A percentile compares a stretch with the other conserved stretches of the same genome.
Evolutionary conservation across 2,888 invertebrate species (phyloP).

Genomic region (Stenodera caucasica): DNA sequence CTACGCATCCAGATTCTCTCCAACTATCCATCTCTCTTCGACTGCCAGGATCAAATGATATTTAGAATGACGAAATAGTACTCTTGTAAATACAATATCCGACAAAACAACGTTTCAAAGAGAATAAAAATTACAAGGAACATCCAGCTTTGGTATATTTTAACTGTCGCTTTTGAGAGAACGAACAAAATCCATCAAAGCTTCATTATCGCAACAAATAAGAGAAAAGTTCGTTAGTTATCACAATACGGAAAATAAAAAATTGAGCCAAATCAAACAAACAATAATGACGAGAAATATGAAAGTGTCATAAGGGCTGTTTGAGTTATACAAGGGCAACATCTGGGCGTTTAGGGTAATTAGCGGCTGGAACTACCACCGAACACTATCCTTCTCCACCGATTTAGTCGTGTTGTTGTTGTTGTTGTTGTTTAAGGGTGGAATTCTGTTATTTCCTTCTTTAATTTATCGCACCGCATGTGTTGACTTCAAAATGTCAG

Average conservation of each 20-base stretch:
- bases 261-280: conserved; percentile 23
- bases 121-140: neutral
- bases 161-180: neutral
- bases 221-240: conserved; percentile 35
- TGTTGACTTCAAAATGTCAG: conserved; percentile 49
- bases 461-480: conserved; percentile 50
- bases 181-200: conserved; percentile 17
- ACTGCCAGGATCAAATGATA: neutral
- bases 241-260: conserved; percentile 32
- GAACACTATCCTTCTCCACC: conserved; percentile 34
- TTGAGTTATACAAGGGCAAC: conserved; percentile 32
- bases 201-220: conserved; percentile 24
- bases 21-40: neutral
- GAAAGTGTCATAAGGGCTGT: conserved; percentile 39
- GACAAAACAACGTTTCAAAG: neutral
- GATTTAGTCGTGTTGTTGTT: neutral
- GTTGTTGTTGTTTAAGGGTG: too few species aligned
- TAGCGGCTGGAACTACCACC: conserved; percentile 41
- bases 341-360: conserved; percentile 42
- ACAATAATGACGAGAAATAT: conserved; percentile 35
- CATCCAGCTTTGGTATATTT: neutral
- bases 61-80: neutral
- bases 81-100: neutral
- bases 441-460: conserved; percentile 40
- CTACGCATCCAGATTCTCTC: neutral